A percentile compares a stretch with the other conserved stretches of the same genome.
phyloP scores from a whole-genome alignment of 2,888 invertebrate species.

The Steinernema carpocapsae region DNA sequence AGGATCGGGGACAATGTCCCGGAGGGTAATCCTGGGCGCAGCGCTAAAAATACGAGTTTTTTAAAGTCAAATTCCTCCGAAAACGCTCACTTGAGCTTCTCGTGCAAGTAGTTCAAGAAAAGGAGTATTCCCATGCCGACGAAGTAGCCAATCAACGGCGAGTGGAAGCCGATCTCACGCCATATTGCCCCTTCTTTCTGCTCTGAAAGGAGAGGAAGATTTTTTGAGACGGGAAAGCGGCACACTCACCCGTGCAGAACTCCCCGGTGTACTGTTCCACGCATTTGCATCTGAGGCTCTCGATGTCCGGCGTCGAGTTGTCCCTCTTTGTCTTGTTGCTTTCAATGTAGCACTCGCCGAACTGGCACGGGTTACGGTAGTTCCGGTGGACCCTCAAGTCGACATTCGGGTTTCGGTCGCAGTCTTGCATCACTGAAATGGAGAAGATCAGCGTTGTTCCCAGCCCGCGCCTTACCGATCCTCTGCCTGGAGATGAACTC shows the following conservation, averaged over 20 bases:
- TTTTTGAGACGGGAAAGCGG: not conserved
- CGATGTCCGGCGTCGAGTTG: not conserved
- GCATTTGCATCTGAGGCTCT: not conserved
- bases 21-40: not conserved
- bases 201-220: not conserved
- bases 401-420: not conserved
- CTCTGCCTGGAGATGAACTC: not conserved
- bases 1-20: not conserved
- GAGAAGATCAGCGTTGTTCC: not conserved
- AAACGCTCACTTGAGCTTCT: not conserved
- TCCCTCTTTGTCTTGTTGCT: not conserved
- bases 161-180: not conserved
- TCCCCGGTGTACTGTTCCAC: slow-evolving; percentile 11
- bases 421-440: slow-evolving; percentile 1
- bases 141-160: not conserved
- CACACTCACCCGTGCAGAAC: not conserved
- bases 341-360: not conserved
- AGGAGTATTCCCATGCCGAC: not conserved
- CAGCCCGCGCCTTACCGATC: not conserved
- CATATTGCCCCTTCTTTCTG: not conserved
- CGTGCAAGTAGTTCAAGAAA: not conserved
- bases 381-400: not conserved
- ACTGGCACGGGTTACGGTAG: not conserved
- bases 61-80: not conserved
- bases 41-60: not conserved